phyloP scores from a whole-genome alignment of 2,113 vertebrate genomes.

The Oxyruncus cristatus region DNA sequence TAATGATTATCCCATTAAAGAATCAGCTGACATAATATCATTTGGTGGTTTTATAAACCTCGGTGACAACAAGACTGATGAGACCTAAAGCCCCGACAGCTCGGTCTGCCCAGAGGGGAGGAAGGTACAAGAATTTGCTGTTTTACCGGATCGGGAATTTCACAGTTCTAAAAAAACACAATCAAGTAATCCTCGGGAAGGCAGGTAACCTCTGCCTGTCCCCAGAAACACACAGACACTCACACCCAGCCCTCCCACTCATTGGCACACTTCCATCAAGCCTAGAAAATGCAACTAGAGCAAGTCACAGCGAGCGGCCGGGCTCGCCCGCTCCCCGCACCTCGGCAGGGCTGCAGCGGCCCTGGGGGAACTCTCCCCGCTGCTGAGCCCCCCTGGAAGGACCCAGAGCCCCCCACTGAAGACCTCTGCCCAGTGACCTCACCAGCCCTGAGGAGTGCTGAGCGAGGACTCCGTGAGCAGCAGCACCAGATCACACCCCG shows the following conservation, averaged over 20 bases:
- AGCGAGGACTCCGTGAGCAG: accelerated
- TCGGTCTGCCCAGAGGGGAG: background rate
- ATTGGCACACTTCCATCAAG: background rate
- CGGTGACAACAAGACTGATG: slow-evolving; percentile 72
- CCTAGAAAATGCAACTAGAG: background rate
- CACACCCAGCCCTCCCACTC: background rate
- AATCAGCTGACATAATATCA: slow-evolving; percentile 46
- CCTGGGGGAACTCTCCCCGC: accelerated
- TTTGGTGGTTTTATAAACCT: slow-evolving; percentile 73
- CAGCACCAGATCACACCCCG: accelerated
- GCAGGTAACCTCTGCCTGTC: background rate
- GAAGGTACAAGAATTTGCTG: background rate
- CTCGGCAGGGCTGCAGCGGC: accelerated
- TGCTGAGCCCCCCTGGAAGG: background rate
- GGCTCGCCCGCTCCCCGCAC: background rate
- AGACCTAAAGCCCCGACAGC: background rate
- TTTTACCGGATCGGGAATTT: background rate
- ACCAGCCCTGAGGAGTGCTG: accelerated
- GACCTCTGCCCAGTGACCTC: accelerated
- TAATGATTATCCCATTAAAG: slow-evolving; percentile 41
- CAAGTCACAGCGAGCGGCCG: accelerated
- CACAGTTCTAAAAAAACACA: background rate
- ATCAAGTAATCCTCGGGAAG: background rate
- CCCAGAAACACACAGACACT: background rate
- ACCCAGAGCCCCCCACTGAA: too few species aligned